Conservation (phyloP, 2,888 invertebrate species). For the Podotricha telesiphe region DNA sequence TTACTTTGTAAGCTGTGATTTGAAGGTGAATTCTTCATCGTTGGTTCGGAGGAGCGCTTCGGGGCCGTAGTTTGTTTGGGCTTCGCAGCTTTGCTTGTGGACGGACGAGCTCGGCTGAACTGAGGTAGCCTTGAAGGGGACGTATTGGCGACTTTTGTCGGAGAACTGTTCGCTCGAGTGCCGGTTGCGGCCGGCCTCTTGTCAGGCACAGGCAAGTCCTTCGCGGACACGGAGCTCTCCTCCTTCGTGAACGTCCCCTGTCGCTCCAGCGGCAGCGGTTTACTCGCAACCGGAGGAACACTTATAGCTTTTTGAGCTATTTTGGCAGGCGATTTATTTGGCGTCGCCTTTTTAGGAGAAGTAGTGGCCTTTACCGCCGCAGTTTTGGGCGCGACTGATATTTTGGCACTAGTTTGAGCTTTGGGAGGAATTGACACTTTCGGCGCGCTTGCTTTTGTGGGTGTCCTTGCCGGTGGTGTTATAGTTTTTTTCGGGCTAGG, state of each 20-base stretch:
- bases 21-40: slow-evolving; percentile 79
- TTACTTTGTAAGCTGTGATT: slow-evolving; percentile 83
- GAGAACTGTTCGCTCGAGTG: slow-evolving; percentile 55
- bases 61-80: slow-evolving; percentile 51
- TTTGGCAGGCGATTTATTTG: slow-evolving; percentile 63
- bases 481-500: slow-evolving; percentile 63
- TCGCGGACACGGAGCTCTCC: slow-evolving; percentile 80
- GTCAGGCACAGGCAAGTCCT: slow-evolving; percentile 66
- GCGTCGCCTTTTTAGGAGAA: slow-evolving; percentile 69
- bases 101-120: slow-evolving; percentile 58
- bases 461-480: slow-evolving; percentile 45
- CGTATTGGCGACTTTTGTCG: slow-evolving; percentile 62
- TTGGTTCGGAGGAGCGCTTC: slow-evolving; percentile 56
- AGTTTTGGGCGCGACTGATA: slow-evolving; percentile 50
- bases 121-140: slow-evolving; percentile 77
- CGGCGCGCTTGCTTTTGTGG: slow-evolving; percentile 53
- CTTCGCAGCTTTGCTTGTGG: slow-evolving; percentile 56
- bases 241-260: slow-evolving; percentile 97
- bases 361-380: slow-evolving; percentile 59
- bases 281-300: slow-evolving; percentile 58
- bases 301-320: slow-evolving; percentile 56
- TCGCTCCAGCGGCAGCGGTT: slow-evolving; percentile 86
- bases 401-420: slow-evolving; percentile 65
- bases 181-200: slow-evolving; percentile 49
- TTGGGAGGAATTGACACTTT: slow-evolving; percentile 56